A percentile compares a stretch with the other conserved stretches of the same genome.
Evolutionary conservation across 2,888 invertebrate species (phyloP).

Genomic region (Leptopterna dolabrata): DNA sequence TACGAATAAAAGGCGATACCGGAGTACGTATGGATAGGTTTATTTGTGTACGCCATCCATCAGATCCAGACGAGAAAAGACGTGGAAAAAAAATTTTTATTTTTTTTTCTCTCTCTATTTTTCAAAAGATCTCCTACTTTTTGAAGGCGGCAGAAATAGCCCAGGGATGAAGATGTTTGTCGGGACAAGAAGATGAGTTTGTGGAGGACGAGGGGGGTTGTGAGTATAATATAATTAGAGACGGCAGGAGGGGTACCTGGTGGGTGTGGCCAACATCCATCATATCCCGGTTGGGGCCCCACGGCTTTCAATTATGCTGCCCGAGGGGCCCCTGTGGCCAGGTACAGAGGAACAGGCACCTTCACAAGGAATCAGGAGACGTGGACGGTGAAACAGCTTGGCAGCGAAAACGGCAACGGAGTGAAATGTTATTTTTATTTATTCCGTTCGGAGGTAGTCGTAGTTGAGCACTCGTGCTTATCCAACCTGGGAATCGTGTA

Average conservation of each 20-base stretch:
- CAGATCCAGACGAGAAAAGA: neutral
- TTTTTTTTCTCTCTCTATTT: neutral
- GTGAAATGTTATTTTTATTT: neutral
- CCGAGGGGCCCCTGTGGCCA: slow-evolving; percentile 17
- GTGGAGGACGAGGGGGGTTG: neutral
- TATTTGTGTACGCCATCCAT: neutral
- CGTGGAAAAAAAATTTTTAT: neutral
- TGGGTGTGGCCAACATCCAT: slow-evolving; percentile 50
- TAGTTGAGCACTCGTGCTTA: too few relatives aligned
- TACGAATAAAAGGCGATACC: too few relatives aligned
- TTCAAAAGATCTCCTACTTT: neutral
- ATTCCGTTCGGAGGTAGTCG: too few relatives aligned
- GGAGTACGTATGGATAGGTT: neutral
- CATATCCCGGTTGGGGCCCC: slow-evolving; percentile 38
- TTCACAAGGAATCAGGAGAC: neutral
- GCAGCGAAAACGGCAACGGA: neutral
- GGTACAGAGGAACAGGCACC: neutral
- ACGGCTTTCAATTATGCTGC: slow-evolving; percentile 47
- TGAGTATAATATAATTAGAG: slow-evolving; percentile 49
- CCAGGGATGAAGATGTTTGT: slow-evolving; percentile 36
- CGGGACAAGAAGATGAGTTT: slow-evolving; percentile 21
- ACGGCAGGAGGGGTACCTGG: slow-evolving; percentile 1
- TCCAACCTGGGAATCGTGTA: too few relatives aligned
- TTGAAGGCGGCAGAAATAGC: neutral
- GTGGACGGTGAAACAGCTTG: neutral